phyloP scores from a whole-genome alignment of 2,797 vertebrate species.

The Coregonus sp. region DNA sequence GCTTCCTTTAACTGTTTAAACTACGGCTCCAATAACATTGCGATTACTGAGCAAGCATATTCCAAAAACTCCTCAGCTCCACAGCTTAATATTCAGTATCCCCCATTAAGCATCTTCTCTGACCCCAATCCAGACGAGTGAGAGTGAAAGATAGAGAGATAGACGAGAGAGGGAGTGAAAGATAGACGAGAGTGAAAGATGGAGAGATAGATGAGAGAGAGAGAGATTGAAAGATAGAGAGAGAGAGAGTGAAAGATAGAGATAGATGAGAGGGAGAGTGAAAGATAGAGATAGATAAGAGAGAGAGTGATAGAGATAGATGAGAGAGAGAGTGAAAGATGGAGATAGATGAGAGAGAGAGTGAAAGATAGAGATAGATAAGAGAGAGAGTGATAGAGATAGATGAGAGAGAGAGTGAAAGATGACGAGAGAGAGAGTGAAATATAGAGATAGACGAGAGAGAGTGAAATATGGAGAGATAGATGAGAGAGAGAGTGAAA shows the following conservation, averaged over 20 bases:
- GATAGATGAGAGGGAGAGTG: no score
- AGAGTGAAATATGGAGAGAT: no score
- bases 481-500: no score
- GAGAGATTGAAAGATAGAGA: not conserved
- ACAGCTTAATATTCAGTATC: slow-evolving; percentile 61
- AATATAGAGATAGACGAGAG: no score
- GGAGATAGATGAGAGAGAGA: not conserved
- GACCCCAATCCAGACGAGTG: slow-evolving; percentile 49
- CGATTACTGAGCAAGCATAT: slow-evolving; percentile 45
- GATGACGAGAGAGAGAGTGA: not conserved
- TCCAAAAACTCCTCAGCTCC: slow-evolving; percentile 10
- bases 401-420: no score
- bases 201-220: no score
- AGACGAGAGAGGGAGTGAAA: not conserved
- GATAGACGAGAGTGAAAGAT: no score
- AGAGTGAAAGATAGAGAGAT: not conserved
- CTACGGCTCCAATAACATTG: slow-evolving; percentile 54
- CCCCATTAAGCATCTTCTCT: slow-evolving; percentile 51
- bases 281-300: no score
- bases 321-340: no score
- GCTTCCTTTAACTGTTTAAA: no score
- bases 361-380: slow-evolving; percentile 1
- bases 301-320: not conserved
- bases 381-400: no score
- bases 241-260: no score